Evolutionary conservation across 1,140 invertebrate genomes (phyloP).

Genomic region (Glossosoma conforme): DNA sequence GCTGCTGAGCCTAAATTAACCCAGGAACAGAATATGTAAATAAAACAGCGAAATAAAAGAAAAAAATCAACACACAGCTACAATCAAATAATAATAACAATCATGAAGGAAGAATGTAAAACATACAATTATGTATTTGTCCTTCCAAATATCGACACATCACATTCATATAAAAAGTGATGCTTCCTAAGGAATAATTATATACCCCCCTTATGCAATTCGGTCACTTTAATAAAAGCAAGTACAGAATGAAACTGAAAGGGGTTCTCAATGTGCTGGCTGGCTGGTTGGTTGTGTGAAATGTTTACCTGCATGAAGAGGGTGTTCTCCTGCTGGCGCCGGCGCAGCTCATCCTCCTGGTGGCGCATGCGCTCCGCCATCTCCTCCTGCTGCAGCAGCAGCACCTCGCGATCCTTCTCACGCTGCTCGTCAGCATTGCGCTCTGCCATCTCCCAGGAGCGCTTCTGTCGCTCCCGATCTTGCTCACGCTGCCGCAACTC

Average conservation of each 20-base stretch:
- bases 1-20: conserved; percentile 49
- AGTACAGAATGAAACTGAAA: conserved; percentile 10
- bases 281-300: background rate
- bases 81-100: background rate
- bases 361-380: conserved; percentile 67
- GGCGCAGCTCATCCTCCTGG: conserved; percentile 77
- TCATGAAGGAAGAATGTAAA: background rate
- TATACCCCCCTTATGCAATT: conserved; percentile 15
- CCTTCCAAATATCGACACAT: conserved; percentile 18
- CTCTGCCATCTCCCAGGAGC: conserved; percentile 84
- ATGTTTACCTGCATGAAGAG: conserved; percentile 68
- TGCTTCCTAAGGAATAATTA: conserved; percentile 17
- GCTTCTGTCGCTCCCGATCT: conserved; percentile 79
- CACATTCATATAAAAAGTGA: conserved; percentile 3
- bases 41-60: conserved; percentile 3
- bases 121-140: no score
- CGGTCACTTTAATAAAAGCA: background rate
- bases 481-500: conserved; percentile 80
- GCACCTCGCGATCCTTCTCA: conserved; percentile 65
- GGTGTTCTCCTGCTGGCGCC: conserved; percentile 76
- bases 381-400: conserved; percentile 68
- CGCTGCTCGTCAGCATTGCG: conserved; percentile 77
- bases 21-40: background rate
- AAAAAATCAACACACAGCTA: conserved; percentile 2
- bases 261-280: background rate